Evolutionary conservation across 2,113 vertebrate genomes (phyloP).

Genomic region (Thryonomys swinderianus): DNA sequence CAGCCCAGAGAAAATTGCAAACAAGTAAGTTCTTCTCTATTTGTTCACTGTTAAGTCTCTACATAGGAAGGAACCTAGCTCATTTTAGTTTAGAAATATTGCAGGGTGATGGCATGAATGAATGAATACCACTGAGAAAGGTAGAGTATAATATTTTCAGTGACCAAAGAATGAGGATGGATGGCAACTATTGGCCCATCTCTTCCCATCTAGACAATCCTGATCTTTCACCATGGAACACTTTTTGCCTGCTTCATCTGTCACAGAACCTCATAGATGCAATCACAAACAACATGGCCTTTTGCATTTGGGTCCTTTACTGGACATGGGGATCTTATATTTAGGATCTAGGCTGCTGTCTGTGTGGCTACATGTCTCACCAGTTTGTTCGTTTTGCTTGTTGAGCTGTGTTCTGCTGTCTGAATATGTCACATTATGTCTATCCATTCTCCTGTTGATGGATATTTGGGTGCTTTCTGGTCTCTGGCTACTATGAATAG

Average conservation of each 20-base stretch:
- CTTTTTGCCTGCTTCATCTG: neutral
- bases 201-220: neutral
- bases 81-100: neutral
- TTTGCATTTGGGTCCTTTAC: neutral
- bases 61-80: neutral
- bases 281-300: neutral
- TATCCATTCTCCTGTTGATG: neutral
- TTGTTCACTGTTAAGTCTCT: neutral
- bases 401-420: neutral
- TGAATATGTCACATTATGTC: neutral
- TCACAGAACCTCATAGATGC: neutral
- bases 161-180: neutral
- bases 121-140: neutral
- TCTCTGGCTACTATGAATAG: too few relatives aligned
- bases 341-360: neutral
- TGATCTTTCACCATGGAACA: neutral
- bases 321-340: too few relatives aligned
- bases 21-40: neutral
- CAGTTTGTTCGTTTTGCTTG: neutral
- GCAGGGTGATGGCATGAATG: neutral
- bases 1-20: neutral
- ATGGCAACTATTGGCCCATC: neutral
- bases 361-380: neutral
- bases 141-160: neutral
- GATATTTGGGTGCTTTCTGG: neutral